Conservation (phyloP, 2,113 vertebrate species). For the Talpa occidentalis region DNA sequence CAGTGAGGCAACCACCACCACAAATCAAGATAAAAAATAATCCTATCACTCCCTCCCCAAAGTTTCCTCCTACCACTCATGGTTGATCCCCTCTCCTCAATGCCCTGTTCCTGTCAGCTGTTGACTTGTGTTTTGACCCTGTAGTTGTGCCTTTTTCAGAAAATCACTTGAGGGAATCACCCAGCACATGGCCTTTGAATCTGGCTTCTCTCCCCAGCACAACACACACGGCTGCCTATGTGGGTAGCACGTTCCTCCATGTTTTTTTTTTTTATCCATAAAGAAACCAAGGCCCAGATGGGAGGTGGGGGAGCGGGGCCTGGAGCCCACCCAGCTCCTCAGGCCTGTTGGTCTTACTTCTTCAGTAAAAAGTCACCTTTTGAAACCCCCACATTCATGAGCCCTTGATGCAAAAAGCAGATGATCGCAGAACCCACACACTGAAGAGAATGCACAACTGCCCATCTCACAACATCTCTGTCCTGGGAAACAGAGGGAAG, state of each 20-base stretch:
- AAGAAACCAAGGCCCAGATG: neutral
- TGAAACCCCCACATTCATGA: neutral
- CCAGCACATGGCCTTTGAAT: neutral
- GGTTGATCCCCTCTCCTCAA: neutral
- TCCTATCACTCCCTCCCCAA: neutral
- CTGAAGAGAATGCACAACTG: neutral
- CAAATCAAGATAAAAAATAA: conserved; percentile 10
- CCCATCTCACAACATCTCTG: conserved; percentile 1
- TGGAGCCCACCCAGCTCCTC: neutral
- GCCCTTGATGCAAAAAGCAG: neutral
- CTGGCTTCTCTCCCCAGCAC: neutral
- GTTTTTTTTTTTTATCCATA: neutral
- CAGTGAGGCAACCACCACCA: neutral
- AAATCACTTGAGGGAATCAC: neutral
- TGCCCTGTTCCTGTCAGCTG: neutral
- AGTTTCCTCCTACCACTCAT: neutral
- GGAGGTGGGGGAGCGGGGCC: neutral
- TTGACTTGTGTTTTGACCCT: conserved; percentile 36
- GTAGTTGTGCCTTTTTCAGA: conserved; percentile 7
- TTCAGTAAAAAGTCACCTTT: neutral
- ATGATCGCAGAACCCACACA: neutral
- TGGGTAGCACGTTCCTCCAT: neutral
- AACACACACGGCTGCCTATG: neutral
- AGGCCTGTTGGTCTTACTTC: neutral
- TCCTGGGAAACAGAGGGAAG: conserved; percentile 15